Base-by-base conservation (phyloP, 1,140 invertebrate genomes). In the Drosophila rhopaloa region DNA sequence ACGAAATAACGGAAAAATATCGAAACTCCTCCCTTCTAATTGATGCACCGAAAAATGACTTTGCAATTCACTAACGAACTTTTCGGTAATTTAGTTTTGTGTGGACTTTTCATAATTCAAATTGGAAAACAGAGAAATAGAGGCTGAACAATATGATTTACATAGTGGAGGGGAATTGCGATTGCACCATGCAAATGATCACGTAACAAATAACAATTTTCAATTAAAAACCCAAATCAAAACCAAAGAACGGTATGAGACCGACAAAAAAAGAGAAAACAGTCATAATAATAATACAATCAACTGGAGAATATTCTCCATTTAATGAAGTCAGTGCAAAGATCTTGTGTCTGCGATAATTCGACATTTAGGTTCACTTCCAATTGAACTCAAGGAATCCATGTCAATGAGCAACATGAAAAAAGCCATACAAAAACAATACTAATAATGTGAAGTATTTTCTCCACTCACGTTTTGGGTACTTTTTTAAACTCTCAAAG, bases 181-280 rank as follows among this genome's bases (percentile, higher is more conserved):
- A 14, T 48, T 71, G 67, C 67, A 71, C 48, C 67, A 71, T 71
- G 65, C 67, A 70, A 71, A 71, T 71, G 44, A 44, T 71, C 67
- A 71, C 67, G 67, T 71, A 56, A 68, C 41, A 27, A 56, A 38
- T 32, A 40, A 32, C 41, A 53, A 57, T 44, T 65, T 65, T 68
- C 47, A 37, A 67, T 62, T 67, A 41, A 47, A 63, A 24, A n/a
- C 13, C 40, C 16, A 40, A 67, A 40, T 55, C 16, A 37, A 46
- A 67, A 13, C n/a, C 38, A 68, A 29, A 7, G 38, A 48, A 62
- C 47, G 32, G 32, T 61, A 19, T 7, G 19, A 35, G 27, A 10
- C 24, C 24, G 43, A 10, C 46, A 46, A 47, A 16, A 32, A 32
- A 11, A 16, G 5, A 38, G 41, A 29, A 50, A 50, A 9, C 6